Evolutionary conservation across 2,888 invertebrate genomes (phyloP).

Genomic region (Lordiphosa fenestrarum): DNA sequence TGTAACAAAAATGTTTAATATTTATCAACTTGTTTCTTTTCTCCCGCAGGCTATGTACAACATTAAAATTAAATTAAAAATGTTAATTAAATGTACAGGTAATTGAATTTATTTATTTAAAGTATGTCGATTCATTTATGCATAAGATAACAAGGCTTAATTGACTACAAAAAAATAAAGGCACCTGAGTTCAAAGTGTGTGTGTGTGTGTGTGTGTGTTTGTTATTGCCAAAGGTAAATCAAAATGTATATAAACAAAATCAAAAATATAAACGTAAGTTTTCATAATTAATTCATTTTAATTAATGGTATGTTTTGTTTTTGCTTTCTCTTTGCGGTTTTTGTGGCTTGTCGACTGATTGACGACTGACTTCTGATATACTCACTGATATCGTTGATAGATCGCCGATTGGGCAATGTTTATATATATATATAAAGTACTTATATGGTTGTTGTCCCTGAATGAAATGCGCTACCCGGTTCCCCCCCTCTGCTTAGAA

Average conservation of each 20-base stretch:
- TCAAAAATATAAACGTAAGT: conserved; percentile 28
- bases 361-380: conserved; percentile 40
- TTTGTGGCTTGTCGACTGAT: conserved; percentile 28
- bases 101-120: conserved; percentile 40
- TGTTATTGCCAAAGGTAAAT: conserved; percentile 54
- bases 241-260: conserved; percentile 16
- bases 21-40: conserved; percentile 2
- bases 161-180: conserved; percentile 77
- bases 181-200: conserved; percentile 78
- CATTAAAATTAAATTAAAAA: conserved; percentile 25
- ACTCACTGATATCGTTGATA: conserved; percentile 34
- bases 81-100: conserved; percentile 57
- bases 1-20: conserved; percentile 6
- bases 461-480: conserved; percentile 62
- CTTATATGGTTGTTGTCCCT: conserved; percentile 71
- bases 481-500: conserved; percentile 14
- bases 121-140: conserved; percentile 52
- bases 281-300: conserved; percentile 54
- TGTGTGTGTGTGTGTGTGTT: not conserved
- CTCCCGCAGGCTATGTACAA: conserved; percentile 21
- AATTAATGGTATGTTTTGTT: conserved; percentile 64
- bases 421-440: conserved; percentile 51
- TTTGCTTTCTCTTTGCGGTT: conserved; percentile 24
- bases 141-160: conserved; percentile 76
- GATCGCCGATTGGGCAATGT: conserved; percentile 5